Evolutionary conservation across 2,797 vertebrate species (phyloP).

Genomic region (Agapornis canus): DNA sequence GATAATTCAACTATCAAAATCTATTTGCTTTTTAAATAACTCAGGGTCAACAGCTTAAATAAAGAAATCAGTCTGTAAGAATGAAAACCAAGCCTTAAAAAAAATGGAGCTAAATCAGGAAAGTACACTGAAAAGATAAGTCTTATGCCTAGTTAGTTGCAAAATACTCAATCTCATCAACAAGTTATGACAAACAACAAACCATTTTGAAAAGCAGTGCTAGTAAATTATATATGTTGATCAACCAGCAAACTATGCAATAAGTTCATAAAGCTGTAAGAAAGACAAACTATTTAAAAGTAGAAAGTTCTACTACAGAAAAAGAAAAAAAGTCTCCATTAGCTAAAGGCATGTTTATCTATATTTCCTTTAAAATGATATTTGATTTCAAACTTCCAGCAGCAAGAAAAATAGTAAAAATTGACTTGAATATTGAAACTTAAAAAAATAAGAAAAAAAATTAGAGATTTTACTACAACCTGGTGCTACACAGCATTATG

Average conservation of each 20-base stretch:
- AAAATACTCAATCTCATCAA: background rate
- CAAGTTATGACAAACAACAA: background rate
- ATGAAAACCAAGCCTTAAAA: background rate
- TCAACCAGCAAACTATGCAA: background rate
- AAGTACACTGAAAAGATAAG: background rate
- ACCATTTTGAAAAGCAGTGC: background rate
- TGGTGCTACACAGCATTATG: background rate
- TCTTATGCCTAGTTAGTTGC: background rate
- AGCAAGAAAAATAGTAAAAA: background rate
- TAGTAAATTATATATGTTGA: background rate
- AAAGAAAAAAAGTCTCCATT: background rate
- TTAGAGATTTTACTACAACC: background rate
- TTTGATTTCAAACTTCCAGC: background rate
- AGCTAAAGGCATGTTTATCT: background rate
- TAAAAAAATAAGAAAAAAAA: background rate
- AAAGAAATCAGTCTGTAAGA: slow-evolving; percentile 4
- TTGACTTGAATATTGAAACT: background rate
- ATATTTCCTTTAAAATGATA: background rate
- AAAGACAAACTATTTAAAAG: slow-evolving; percentile 40
- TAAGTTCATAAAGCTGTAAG: slow-evolving; percentile 17
- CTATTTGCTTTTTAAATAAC: slow-evolving; percentile 27
- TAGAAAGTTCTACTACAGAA: background rate
- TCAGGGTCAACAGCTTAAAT: slow-evolving; percentile 6
- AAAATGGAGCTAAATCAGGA: background rate
- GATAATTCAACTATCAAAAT: background rate